Percentiles rank a stretch among this genome's conserved stretches.
Evolutionary conservation across 2,113 vertebrate genomes (phyloP).

Genomic region (Climacteris rufus): DNA sequence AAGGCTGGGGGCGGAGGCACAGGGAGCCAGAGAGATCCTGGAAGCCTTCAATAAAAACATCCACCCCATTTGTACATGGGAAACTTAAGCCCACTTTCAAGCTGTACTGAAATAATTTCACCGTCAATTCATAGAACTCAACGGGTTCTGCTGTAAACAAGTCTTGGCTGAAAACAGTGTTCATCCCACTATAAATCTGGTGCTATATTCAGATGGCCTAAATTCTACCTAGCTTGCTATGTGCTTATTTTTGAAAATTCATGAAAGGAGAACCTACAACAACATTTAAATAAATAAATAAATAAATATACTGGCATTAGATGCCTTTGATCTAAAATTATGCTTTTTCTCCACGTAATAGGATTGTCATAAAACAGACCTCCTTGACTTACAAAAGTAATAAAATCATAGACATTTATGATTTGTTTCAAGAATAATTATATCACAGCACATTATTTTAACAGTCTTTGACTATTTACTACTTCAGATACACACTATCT

Average conservation of each 20-base stretch:
- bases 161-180: background rate
- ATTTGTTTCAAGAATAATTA: background rate
- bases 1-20: background rate
- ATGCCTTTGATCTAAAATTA: background rate
- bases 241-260: background rate
- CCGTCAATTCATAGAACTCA: background rate
- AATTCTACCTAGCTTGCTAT: background rate
- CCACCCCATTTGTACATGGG: background rate
- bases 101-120: background rate
- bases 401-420: background rate
- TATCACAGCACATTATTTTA: background rate
- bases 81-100: background rate
- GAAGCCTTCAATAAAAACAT: background rate
- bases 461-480: background rate
- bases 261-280: background rate
- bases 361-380: background rate
- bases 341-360: background rate
- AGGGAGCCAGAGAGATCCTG: background rate
- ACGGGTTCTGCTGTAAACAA: background rate
- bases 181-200: background rate
- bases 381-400: background rate
- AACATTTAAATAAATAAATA: background rate
- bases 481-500: background rate
- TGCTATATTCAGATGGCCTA: background rate
- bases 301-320: accelerated